phyloP scores from a whole-genome alignment of 2,888 invertebrate genomes.

The Brenthis ino region DNA sequence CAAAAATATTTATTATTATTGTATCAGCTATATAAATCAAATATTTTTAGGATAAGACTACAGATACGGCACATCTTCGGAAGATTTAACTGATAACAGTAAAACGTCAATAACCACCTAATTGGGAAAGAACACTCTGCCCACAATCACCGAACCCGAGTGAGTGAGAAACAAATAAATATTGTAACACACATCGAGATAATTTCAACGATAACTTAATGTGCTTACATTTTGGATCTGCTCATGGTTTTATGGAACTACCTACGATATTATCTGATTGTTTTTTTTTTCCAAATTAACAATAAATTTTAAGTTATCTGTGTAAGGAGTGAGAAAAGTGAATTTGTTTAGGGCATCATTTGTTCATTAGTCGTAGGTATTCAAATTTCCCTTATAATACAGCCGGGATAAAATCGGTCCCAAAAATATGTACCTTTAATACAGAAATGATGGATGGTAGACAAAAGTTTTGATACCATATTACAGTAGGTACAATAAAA shows the following conservation, averaged over 20 bases:
- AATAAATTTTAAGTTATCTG: slow-evolving; percentile 46
- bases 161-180: slow-evolving; percentile 80
- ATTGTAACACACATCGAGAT: slow-evolving; percentile 78
- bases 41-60: slow-evolving; percentile 49
- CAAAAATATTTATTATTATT: slow-evolving; percentile 6
- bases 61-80: slow-evolving; percentile 64
- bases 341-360: neutral
- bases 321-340: slow-evolving; percentile 17
- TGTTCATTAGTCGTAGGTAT: slow-evolving; percentile 10
- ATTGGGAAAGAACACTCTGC: slow-evolving; percentile 78
- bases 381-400: neutral
- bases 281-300: slow-evolving; percentile 38
- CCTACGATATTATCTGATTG: slow-evolving; percentile 62
- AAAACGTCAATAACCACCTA: slow-evolving; percentile 83
- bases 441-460: no score
- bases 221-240: slow-evolving; percentile 81
- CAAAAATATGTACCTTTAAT: neutral
- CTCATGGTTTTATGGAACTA: slow-evolving; percentile 81
- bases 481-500: no score
- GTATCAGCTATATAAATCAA: slow-evolving; percentile 11
- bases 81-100: slow-evolving; percentile 78
- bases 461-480: no score
- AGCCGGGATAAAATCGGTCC: neutral
- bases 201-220: slow-evolving; percentile 79
- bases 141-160: slow-evolving; percentile 65